Percentiles rank a stretch among this genome's conserved stretches.
These are phyloP conservation scores for Andrena dorsata DNA, from an alignment of 2,888 invertebrate genomes.

Conservation along the genomic window DNA sequence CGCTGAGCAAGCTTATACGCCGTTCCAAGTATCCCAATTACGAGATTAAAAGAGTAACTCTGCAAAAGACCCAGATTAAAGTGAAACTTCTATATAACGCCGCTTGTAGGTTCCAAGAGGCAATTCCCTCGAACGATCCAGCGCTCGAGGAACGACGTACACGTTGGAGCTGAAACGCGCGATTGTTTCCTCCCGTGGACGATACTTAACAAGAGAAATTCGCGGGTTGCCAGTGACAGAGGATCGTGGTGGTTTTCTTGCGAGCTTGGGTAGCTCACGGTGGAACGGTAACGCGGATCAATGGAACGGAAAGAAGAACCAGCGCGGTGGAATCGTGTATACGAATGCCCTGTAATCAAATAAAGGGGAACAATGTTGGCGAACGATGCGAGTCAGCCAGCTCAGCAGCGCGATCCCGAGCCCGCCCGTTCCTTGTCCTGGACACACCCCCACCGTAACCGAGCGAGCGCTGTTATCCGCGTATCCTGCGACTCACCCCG, in stretches of 20 bases:
- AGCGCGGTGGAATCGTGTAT: conserved; percentile 81
- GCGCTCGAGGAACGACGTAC: too few relatives aligned
- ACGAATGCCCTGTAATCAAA: conserved; percentile 84
- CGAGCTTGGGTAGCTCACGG: conserved; percentile 19
- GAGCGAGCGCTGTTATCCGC: conserved; percentile 75
- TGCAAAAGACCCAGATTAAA: too few relatives aligned
- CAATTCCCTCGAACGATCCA: too few relatives aligned
- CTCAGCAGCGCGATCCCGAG: conserved; percentile 83
- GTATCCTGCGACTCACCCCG: conserved; percentile 71
- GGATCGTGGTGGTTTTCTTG: conserved; percentile 41
- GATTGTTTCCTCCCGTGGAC: conserved; percentile 1
- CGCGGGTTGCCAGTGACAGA: conserved; percentile 42
- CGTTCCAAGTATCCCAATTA: too few relatives aligned
- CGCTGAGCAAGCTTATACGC: too few relatives aligned
- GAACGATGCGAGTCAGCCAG: conserved; percentile 82
- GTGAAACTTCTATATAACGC: too few relatives aligned
- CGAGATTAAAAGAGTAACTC: too few relatives aligned
- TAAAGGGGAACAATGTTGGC: conserved; percentile 84
- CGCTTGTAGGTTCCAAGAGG: too few relatives aligned
- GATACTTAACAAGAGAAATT: conserved; percentile 47
- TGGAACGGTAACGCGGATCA: conserved; percentile 68
- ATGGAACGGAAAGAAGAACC: conserved; percentile 77
- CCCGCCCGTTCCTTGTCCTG: conserved; percentile 85
- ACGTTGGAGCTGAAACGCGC: too few relatives aligned
- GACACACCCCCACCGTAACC: conserved; percentile 85